A percentile compares a stretch with the other conserved stretches of the same genome.
Conservation (phyloP, 2,113 vertebrate genomes). For the Zapus hudsonius region DNA sequence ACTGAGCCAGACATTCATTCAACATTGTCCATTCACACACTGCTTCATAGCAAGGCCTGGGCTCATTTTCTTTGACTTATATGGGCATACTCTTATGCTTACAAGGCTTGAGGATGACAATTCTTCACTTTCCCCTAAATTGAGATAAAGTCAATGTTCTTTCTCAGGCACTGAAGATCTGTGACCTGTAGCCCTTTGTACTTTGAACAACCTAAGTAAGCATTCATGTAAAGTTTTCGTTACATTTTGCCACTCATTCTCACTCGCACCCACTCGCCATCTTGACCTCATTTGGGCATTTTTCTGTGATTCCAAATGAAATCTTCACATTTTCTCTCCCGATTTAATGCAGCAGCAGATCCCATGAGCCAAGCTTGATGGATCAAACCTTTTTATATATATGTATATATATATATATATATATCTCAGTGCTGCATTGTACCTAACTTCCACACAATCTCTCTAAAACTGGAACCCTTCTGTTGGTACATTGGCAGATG, state of each 20-base stretch:
- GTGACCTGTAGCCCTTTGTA: constrained; percentile 92
- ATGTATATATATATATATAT: constrained; percentile 78
- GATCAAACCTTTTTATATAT: constrained; percentile 96
- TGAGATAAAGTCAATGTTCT: constrained; percentile 87
- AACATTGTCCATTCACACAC: constrained; percentile 94
- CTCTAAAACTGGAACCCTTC: constrained; percentile 99
- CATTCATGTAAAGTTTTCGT: constrained; percentile 97
- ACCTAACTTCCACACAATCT: constrained; percentile 92
- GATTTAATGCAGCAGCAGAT: constrained; percentile 99
- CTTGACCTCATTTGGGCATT: constrained; percentile 99
- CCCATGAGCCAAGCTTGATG: constrained; percentile 99
- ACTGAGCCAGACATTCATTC: constrained; percentile 94
- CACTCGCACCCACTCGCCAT: constrained; percentile 99
- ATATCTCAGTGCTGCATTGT: constrained; percentile 98
- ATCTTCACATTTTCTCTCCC: constrained; percentile 97
- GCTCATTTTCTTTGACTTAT: constrained; percentile 88
- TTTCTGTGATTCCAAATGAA: constrained; percentile 98
- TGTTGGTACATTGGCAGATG: constrained; percentile 98
- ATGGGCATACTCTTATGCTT: constrained; percentile 87
- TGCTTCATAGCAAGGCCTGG: constrained; percentile 94
- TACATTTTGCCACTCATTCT: constrained; percentile 99
- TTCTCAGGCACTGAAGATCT: constrained; percentile 91
- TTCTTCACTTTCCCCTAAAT: constrained; percentile 86
- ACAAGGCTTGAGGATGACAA: constrained; percentile 93
- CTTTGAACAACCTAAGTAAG: constrained; percentile 96